Percentiles rank a stretch among this genome's conserved stretches.
Conservation (phyloP, 2,797 vertebrate species). For the Caiman crocodilus region DNA sequence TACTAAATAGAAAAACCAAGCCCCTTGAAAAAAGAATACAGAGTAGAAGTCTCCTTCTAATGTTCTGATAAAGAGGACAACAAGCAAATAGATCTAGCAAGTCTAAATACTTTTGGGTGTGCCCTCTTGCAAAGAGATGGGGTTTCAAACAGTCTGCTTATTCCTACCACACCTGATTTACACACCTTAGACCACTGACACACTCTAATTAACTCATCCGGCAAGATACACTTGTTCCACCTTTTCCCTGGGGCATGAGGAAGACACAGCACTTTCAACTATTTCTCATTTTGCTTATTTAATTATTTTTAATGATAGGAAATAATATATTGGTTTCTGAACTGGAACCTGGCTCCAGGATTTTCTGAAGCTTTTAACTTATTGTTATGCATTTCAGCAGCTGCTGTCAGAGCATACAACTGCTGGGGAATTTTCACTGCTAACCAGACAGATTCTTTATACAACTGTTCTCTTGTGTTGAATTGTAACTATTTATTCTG, state of each 20-base stretch:
- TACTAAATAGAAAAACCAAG: background rate
- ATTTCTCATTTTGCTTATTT: background rate
- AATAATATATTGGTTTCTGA: background rate
- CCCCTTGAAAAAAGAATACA: background rate
- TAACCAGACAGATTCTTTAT: background rate
- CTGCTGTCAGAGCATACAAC: accelerated
- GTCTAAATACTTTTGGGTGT: background rate
- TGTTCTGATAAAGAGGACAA: background rate
- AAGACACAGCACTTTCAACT: background rate
- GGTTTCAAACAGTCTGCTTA: background rate
- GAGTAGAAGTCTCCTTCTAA: background rate
- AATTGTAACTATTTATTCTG: background rate
- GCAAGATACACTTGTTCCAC: background rate
- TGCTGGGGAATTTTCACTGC: accelerated
- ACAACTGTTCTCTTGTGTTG: background rate
- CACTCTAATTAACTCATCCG: background rate
- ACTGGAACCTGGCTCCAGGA: accelerated
- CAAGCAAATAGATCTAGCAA: background rate
- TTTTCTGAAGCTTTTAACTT: accelerated
- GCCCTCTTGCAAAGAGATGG: background rate
- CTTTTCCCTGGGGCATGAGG: background rate
- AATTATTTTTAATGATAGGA: background rate
- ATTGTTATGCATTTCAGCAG: accelerated
- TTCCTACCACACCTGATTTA: accelerated
- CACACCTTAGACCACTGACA: background rate